These are phyloP conservation scores for Prolemur simus DNA, from an alignment of 2,113 vertebrate genomes.

Conservation along the genomic window DNA sequence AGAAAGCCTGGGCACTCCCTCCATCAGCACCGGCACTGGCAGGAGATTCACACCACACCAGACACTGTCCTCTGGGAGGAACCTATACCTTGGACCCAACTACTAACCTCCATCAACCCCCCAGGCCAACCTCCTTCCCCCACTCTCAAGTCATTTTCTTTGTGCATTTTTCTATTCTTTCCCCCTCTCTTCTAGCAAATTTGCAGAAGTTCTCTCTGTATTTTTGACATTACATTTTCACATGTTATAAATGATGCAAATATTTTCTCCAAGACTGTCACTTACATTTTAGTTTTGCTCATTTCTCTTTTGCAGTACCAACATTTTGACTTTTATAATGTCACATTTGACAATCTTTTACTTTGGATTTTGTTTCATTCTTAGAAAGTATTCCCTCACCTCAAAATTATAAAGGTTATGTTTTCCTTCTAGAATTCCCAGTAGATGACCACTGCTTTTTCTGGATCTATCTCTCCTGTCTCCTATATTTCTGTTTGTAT, in stretches of 20 bases:
- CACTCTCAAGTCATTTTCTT: neutral
- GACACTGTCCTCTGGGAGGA: neutral
- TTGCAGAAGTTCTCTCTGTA: neutral
- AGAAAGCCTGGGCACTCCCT: neutral
- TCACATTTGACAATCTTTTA: neutral
- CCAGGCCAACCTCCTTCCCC: neutral
- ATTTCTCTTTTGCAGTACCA: neutral
- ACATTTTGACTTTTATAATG: neutral
- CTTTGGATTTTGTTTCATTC: neutral
- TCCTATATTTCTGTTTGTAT: neutral
- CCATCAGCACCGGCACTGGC: neutral
- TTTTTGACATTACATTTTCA: neutral
- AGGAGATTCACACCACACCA: neutral
- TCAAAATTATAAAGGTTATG: neutral
- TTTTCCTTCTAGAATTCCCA: neutral
- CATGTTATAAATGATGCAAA: neutral
- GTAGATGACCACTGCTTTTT: neutral
- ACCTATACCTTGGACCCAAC: neutral
- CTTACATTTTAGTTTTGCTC: neutral
- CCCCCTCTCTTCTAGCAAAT: neutral
- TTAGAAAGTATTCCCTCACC: neutral
- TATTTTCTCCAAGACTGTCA: neutral
- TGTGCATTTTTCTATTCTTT: neutral
- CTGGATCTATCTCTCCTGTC: neutral
- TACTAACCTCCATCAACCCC: no score